Evolutionary conservation across 2,797 vertebrate genomes (phyloP).

Genomic region (Rhinoraja longicauda): DNA sequence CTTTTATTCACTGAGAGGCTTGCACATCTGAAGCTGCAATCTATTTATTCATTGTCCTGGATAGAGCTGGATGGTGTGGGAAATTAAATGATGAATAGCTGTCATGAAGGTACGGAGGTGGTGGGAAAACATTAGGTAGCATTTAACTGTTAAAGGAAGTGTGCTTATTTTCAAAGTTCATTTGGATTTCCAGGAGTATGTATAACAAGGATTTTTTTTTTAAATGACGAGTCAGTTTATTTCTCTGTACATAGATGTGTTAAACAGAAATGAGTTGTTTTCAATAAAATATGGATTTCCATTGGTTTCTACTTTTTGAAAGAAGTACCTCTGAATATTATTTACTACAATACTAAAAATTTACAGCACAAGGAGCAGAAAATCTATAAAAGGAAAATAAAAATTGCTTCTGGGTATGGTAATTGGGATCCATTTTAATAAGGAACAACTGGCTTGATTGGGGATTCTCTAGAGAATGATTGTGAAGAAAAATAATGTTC

Average conservation of each 20-base stretch:
- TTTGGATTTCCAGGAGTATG: background rate
- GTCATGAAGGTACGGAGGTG: background rate
- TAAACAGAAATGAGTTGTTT: background rate
- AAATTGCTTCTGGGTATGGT: constrained; percentile 9
- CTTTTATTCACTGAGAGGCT: constrained; percentile 11
- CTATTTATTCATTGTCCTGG: background rate
- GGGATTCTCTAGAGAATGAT: constrained; percentile 25
- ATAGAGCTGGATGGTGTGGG: background rate
- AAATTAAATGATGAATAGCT: background rate
- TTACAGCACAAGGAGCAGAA: background rate
- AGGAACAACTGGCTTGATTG: constrained; percentile 27
- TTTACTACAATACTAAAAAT: background rate
- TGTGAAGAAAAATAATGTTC: constrained; percentile 28
- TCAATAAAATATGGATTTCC: background rate
- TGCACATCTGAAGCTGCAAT: constrained; percentile 16
- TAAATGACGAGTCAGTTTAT: background rate
- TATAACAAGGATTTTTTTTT: background rate
- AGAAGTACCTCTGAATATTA: background rate
- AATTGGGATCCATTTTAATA: constrained; percentile 28
- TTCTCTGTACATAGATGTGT: background rate
- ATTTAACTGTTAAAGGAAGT: background rate
- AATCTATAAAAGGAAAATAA: background rate
- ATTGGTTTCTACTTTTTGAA: background rate
- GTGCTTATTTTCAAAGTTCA: background rate
- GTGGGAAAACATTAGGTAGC: background rate